These are phyloP conservation scores for Chaetodon trifasciatus DNA, from an alignment of 2,797 vertebrate species.

Conservation along the genomic window DNA sequence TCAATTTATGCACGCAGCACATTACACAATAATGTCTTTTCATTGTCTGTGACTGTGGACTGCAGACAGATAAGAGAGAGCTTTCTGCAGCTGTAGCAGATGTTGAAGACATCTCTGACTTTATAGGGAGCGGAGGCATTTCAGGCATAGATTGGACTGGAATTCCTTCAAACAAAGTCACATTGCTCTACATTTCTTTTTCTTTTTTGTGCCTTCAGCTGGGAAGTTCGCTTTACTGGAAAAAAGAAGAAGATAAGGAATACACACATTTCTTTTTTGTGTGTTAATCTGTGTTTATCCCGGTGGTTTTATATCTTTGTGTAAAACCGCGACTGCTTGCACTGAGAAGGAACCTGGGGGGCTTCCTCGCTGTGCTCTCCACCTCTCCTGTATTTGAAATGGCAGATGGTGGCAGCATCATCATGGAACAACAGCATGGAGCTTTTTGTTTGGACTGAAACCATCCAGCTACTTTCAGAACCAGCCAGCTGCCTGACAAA, in stretches of 20 bases:
- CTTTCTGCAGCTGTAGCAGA: slow-evolving; percentile 67
- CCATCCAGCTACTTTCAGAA: slow-evolving; percentile 25
- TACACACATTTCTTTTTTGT: slow-evolving; percentile 15
- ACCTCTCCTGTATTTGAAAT: slow-evolving; percentile 55
- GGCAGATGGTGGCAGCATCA: slow-evolving; percentile 43
- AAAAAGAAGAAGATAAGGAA: slow-evolving; percentile 18
- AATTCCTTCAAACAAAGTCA: slow-evolving; percentile 66
- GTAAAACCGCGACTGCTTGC: slow-evolving; percentile 24
- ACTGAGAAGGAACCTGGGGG: slow-evolving; percentile 45
- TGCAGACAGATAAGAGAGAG: slow-evolving; percentile 45
- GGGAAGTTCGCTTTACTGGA: slow-evolving; percentile 31
- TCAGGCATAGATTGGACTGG: slow-evolving; percentile 53
- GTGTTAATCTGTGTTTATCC: slow-evolving; percentile 13
- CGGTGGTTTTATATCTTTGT: slow-evolving; percentile 17
- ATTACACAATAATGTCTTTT: slow-evolving; percentile 49
- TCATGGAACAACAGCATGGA: slow-evolving; percentile 45
- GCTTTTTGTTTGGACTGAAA: slow-evolving; percentile 61
- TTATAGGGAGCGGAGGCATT: slow-evolving; percentile 64
- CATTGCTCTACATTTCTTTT: slow-evolving; percentile 36
- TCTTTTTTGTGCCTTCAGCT: slow-evolving; percentile 49
- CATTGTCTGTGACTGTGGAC: slow-evolving; percentile 58
- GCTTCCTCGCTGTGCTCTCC: slow-evolving; percentile 43
- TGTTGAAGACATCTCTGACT: slow-evolving; percentile 73
- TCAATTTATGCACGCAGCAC: slow-evolving; percentile 29
- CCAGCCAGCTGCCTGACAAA: slow-evolving; percentile 27